Conservation (phyloP, 1,140 invertebrate species). For the Maconellicoccus hirsutus region DNA sequence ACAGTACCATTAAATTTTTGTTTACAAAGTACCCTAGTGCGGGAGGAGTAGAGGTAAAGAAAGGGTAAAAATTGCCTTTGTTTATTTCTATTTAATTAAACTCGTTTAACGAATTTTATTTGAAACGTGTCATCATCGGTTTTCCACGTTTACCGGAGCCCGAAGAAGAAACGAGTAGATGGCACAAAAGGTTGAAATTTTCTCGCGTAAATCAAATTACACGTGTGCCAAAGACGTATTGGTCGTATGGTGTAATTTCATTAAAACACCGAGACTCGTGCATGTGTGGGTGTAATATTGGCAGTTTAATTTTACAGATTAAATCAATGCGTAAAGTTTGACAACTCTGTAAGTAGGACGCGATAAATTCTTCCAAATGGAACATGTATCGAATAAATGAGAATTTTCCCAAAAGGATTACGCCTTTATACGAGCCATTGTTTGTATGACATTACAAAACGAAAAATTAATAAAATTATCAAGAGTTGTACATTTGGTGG, state of each 20-base stretch:
- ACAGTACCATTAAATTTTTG: background rate
- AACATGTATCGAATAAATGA: background rate
- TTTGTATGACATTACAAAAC: background rate
- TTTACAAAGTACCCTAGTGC: background rate
- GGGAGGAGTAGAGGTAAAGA: background rate
- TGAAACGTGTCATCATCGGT: background rate
- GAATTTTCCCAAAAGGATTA: background rate
- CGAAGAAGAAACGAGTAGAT: too few species aligned
- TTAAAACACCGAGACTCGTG: background rate
- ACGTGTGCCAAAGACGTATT: too few species aligned
- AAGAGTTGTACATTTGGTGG: background rate
- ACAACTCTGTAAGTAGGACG: background rate
- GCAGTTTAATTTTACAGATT: background rate
- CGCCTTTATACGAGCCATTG: background rate
- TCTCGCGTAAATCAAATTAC: too few species aligned
- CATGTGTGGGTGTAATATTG: background rate
- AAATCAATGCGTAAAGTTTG: slow-evolving; percentile 9
- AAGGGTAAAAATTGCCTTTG: background rate
- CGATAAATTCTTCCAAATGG: background rate
- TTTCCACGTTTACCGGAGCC: background rate
- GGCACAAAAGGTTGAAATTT: too few species aligned
- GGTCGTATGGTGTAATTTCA: too few species aligned
- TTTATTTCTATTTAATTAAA: slow-evolving; percentile 10
- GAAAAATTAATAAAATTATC: slow-evolving; percentile 6
- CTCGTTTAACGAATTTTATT: background rate